Evolutionary conservation across 2,888 invertebrate genomes (phyloP).

Genomic region (Lamproptera curius): DNA sequence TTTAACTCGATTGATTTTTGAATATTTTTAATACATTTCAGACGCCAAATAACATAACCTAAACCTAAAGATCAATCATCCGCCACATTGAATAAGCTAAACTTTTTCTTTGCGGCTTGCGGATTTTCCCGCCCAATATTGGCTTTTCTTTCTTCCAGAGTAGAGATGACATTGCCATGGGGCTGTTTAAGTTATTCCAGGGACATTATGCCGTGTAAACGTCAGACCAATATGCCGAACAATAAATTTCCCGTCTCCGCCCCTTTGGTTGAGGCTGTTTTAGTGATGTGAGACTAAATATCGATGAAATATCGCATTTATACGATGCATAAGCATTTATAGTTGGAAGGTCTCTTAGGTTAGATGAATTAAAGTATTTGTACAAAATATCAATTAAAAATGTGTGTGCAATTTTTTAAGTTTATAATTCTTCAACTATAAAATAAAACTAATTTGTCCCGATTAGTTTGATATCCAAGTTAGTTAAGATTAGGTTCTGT

Average conservation of each 20-base stretch:
- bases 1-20: too few relatives aligned
- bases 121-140: neutral
- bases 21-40: too few relatives aligned
- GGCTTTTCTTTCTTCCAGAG: neutral
- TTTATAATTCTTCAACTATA: too few relatives aligned
- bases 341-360: too few relatives aligned
- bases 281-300: slow-evolving; percentile 33
- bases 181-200: slow-evolving; percentile 4
- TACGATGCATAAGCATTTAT: too few relatives aligned
- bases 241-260: slow-evolving; percentile 59
- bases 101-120: slow-evolving; percentile 4
- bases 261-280: slow-evolving; percentile 38
- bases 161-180: slow-evolving; percentile 5
- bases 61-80: slow-evolving; percentile 13
- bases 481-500: too few relatives aligned
- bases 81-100: slow-evolving; percentile 3
- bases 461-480: too few relatives aligned
- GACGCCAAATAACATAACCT: too few relatives aligned
- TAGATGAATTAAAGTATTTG: too few relatives aligned
- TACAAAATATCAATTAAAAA: too few relatives aligned
- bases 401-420: too few relatives aligned
- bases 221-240: slow-evolving; percentile 61
- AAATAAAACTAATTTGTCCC: too few relatives aligned
- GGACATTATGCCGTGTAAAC: slow-evolving; percentile 31
- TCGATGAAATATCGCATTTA: slow-evolving; percentile 14